Evolutionary conservation across 37 sponge, comb jelly and placozoan genomes (phyloP).

Genomic region (Beroe ovata): DNA sequence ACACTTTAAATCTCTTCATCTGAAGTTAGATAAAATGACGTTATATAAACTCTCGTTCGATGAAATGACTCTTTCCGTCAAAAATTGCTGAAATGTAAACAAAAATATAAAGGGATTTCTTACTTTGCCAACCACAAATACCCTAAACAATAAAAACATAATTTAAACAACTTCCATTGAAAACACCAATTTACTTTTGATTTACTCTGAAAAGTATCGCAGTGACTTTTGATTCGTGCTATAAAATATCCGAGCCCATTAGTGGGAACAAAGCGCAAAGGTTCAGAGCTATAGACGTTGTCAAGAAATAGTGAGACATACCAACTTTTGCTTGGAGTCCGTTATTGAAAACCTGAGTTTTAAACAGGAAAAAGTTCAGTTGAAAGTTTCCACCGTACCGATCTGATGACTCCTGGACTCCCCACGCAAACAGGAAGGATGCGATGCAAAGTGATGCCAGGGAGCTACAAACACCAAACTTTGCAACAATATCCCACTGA

Average conservation of each 20-base stretch:
- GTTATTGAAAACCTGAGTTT: neutral
- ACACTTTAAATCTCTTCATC: too few relatives aligned
- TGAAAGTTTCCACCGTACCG: conserved; percentile 8
- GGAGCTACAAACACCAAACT: conserved; percentile 34
- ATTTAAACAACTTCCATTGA: too few relatives aligned
- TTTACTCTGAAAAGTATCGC: too few relatives aligned
- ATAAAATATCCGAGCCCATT: neutral
- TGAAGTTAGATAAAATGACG: too few relatives aligned
- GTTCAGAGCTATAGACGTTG: neutral
- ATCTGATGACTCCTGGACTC: conserved; percentile 7
- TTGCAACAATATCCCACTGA: conserved; percentile 55
- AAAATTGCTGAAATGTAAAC: too few relatives aligned
- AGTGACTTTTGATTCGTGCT: too few relatives aligned
- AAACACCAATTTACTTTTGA: too few relatives aligned
- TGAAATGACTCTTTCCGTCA: too few relatives aligned
- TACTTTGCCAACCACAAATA: too few relatives aligned
- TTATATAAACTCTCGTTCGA: too few relatives aligned
- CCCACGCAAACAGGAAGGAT: conserved; percentile 7
- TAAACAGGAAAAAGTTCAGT: neutral
- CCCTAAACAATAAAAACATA: too few relatives aligned
- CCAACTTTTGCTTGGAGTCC: neutral
- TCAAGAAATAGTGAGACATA: neutral
- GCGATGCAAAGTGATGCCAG: conserved; percentile 32
- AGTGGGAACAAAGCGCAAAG: neutral
- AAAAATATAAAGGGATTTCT: too few relatives aligned